These are phyloP conservation scores for Azemiops feae DNA, from an alignment of 2,113 vertebrate genomes.

Conservation along the genomic window DNA sequence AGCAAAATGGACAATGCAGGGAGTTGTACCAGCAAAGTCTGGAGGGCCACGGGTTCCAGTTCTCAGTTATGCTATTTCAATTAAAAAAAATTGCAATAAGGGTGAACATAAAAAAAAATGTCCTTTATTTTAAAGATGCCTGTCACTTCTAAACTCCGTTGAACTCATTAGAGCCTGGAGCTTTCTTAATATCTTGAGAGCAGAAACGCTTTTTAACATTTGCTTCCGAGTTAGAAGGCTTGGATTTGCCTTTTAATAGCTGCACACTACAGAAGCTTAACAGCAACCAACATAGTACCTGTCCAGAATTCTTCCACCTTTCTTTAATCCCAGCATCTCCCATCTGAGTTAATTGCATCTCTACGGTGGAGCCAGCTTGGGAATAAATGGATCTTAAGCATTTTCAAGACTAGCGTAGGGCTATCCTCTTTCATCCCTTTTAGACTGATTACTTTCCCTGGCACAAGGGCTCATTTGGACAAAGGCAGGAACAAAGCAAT, in stretches of 20 bases:
- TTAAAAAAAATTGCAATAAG: not conserved
- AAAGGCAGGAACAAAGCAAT: not conserved
- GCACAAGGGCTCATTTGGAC: not conserved
- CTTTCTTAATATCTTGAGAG: not conserved
- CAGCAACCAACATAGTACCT: not conserved
- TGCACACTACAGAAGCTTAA: not conserved
- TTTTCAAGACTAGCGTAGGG: not conserved
- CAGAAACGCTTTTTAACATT: not conserved
- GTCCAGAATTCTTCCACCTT: not conserved
- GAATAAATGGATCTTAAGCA: not conserved
- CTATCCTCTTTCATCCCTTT: not conserved
- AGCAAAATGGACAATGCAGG: not conserved
- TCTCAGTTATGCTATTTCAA: constrained; percentile 11
- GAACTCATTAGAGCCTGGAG: not conserved
- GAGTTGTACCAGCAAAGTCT: not conserved
- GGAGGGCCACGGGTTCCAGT: not conserved
- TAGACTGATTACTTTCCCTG: not conserved
- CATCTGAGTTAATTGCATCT: not conserved
- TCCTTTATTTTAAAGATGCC: not conserved
- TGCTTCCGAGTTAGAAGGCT: not conserved
- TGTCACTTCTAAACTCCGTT: not conserved
- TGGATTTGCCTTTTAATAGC: not conserved
- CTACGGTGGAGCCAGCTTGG: not conserved
- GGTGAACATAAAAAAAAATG: not conserved
- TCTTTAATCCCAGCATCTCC: not conserved